Evolutionary conservation across 2,113 vertebrate genomes (phyloP).

Genomic region (Callaeas wilsoni): DNA sequence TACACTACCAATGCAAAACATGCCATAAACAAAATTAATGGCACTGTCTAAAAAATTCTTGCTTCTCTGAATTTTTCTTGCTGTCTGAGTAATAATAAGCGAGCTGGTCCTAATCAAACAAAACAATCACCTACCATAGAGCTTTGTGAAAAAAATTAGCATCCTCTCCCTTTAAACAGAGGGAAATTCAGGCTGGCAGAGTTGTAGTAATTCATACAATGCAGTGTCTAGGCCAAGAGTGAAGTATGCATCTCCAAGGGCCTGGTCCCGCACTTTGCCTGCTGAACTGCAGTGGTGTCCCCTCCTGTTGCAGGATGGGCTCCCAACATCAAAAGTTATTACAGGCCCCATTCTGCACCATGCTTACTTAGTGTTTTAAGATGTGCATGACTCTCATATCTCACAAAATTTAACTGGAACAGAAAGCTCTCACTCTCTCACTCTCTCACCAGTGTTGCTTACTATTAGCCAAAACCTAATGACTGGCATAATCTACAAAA

Average conservation of each 20-base stretch:
- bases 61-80: not conserved
- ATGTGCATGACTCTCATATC: not conserved
- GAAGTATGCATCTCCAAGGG: not conserved
- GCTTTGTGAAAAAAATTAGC: not conserved
- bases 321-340: not conserved
- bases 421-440: not conserved
- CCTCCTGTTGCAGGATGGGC: not conserved
- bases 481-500: not conserved
- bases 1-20: slow-evolving; percentile 24
- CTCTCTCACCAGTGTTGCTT: not conserved
- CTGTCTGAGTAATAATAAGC: not conserved
- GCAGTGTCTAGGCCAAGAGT: not conserved
- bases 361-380: not conserved
- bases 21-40: slow-evolving; percentile 55
- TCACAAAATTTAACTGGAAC: not conserved
- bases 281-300: not conserved
- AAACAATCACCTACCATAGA: not conserved
- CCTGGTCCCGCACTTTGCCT: not conserved
- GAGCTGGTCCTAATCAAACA: not conserved
- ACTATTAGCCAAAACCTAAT: not conserved
- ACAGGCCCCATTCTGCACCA: not conserved
- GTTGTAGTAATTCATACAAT: not conserved
- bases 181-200: not conserved
- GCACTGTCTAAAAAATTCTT: not conserved
- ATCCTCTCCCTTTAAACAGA: not conserved